A percentile compares a stretch with the other conserved stretches of the same genome.
Evolutionary conservation across 1,140 invertebrate genomes (phyloP).

Genomic region (Sipha flava): DNA sequence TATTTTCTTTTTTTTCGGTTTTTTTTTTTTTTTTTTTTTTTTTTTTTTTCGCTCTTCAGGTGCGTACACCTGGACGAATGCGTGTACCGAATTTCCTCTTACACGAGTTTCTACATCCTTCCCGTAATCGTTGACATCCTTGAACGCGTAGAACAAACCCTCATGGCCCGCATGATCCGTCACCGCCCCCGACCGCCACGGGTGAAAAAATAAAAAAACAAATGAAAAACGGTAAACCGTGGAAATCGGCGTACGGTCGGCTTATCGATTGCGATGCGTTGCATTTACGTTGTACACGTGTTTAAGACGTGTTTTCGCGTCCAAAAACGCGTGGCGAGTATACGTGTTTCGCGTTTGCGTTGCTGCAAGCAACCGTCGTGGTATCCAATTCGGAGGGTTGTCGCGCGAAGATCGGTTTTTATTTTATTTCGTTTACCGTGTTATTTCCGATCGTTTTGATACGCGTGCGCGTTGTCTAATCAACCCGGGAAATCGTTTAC

Average conservation of each 20-base stretch:
- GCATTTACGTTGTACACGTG: neutral
- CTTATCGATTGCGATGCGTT: neutral
- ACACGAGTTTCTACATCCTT: neutral
- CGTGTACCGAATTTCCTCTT: neutral
- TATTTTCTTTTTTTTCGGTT: no score
- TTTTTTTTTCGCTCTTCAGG: neutral
- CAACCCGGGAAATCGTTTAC: neutral
- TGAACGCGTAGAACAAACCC: neutral
- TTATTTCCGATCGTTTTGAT: neutral
- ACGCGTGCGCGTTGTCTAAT: neutral
- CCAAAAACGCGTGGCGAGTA: no score
- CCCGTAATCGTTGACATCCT: slow-evolving; percentile 23
- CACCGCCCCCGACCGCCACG: no score
- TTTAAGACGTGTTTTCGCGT: no score
- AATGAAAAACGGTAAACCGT: neutral
- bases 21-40: neutral
- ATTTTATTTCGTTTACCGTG: neutral
- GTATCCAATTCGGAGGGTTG: no score
- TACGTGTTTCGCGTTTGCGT: no score
- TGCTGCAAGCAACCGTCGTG: no score
- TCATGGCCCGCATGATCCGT: neutral
- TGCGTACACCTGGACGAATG: slow-evolving; percentile 12
- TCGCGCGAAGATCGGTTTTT: neutral
- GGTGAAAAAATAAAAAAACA: neutral
- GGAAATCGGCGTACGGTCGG: neutral